A percentile compares a stretch with the other conserved stretches of the same genome.
phyloP scores from a whole-genome alignment of 1,140 invertebrate species.

The Aphelinus certus region DNA sequence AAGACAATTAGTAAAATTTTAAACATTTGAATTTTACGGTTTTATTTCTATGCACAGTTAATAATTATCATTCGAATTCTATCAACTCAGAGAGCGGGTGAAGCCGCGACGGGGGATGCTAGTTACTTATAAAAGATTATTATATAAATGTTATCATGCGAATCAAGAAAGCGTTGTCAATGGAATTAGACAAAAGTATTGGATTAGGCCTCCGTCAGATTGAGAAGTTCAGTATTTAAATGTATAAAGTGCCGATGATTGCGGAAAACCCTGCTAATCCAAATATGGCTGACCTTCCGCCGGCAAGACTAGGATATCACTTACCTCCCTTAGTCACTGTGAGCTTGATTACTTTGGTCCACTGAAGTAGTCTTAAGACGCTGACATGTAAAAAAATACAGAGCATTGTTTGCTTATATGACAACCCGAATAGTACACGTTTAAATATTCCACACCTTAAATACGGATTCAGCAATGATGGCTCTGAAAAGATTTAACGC shows the following conservation, averaged over 20 bases:
- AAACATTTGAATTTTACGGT: too few species aligned
- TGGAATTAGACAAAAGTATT: constrained; percentile 45
- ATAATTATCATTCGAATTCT: too few species aligned
- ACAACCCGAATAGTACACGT: constrained; percentile 46
- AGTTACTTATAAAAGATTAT: constrained; percentile 37
- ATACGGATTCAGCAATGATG: constrained; percentile 44
- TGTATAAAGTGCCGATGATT: constrained; percentile 13
- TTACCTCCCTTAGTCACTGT: constrained; percentile 3
- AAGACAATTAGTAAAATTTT: not conserved
- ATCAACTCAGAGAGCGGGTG: too few species aligned
- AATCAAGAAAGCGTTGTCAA: constrained; percentile 44
- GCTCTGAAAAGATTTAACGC: constrained; percentile 45
- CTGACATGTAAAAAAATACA: constrained; percentile 51
- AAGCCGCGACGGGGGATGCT: too few species aligned
- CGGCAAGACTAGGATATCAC: not conserved
- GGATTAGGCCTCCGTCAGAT: constrained; percentile 37
- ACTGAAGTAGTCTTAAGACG: constrained; percentile 43
- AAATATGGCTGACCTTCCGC: not conserved
- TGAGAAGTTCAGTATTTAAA: not conserved
- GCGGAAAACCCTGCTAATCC: not conserved
- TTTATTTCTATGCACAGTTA: too few species aligned
- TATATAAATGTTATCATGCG: constrained; percentile 37
- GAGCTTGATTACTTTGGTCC: too few species aligned
- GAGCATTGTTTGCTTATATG: constrained; percentile 51
- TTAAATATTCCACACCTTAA: constrained; percentile 41